phyloP scores from a whole-genome alignment of 2,888 invertebrate genomes.

The Rhamphomyia laevipes region DNA sequence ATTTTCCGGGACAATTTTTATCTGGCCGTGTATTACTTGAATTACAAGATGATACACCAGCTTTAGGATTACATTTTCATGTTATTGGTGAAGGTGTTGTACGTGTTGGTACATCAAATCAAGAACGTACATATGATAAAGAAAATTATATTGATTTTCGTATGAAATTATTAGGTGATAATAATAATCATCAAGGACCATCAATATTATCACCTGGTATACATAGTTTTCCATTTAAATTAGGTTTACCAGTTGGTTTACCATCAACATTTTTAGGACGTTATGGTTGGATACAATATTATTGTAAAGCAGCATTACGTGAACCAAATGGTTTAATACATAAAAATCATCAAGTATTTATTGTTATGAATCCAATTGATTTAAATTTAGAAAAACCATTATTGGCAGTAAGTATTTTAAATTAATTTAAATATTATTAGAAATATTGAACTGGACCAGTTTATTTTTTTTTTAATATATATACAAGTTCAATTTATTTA shows the following conservation, averaged over 20 bases:
- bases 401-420: conserved; percentile 56
- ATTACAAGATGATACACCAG: conserved; percentile 84
- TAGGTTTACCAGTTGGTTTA: conserved; percentile 77
- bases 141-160: conserved; percentile 93
- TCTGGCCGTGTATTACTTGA: conserved; percentile 87
- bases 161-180: conserved; percentile 81
- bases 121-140: conserved; percentile 77
- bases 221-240: conserved; percentile 88
- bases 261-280: conserved; percentile 90
- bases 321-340: conserved; percentile 79
- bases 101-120: conserved; percentile 67
- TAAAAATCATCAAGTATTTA: conserved; percentile 94
- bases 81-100: conserved; percentile 91
- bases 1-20: conserved; percentile 88
- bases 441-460: no score
- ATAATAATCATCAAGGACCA: conserved; percentile 48
- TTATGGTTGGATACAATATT: conserved; percentile 92
- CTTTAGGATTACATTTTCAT: conserved; percentile 74
- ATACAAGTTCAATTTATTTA: no score
- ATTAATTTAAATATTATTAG: no score
- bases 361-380: conserved; percentile 92
- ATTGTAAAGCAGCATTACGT: conserved; percentile 77
- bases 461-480: no score
- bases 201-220: conserved; percentile 82
- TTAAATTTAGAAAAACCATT: conserved; percentile 81